Evolutionary conservation across 2,113 vertebrate genomes (phyloP).

Genomic region (Xiphophorus couchianus): DNA sequence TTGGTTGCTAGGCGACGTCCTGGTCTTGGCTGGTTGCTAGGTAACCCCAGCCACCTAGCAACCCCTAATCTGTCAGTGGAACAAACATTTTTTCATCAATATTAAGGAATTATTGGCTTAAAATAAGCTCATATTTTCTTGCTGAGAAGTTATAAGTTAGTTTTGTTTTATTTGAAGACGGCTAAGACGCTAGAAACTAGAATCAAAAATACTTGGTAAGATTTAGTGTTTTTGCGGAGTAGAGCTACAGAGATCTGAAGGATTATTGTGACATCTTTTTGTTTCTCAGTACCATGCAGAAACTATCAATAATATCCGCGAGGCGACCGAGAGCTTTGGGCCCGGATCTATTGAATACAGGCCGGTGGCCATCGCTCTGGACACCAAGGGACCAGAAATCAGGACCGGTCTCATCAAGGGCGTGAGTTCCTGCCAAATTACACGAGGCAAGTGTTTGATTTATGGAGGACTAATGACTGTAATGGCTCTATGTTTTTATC

Average conservation of each 20-base stretch:
- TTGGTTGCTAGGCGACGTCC: too few species aligned
- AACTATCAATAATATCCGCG: conserved; percentile 94
- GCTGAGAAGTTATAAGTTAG: too few species aligned
- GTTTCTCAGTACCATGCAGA: conserved; percentile 88
- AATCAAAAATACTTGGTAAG: too few species aligned
- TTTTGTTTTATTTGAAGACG: too few species aligned
- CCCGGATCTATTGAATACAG: conserved; percentile 89
- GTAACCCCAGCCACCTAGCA: too few species aligned
- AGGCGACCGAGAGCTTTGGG: conserved; percentile 91
- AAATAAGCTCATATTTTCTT: too few species aligned
- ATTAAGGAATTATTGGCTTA: too few species aligned
- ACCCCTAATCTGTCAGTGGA: too few species aligned
- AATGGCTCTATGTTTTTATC: neutral
- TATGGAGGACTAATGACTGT: neutral
- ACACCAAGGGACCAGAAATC: conserved; percentile 99
- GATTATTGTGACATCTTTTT: neutral
- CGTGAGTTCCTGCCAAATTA: conserved; percentile 78
- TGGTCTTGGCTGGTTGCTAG: too few species aligned
- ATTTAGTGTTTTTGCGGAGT: neutral
- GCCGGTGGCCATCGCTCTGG: conserved; percentile 94
- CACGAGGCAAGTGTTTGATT: neutral
- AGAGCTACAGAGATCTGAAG: neutral
- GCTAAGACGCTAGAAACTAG: too few species aligned
- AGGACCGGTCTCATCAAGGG: conserved; percentile 97
- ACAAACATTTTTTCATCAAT: too few species aligned